Evolutionary conservation across 2,888 invertebrate species (phyloP).

Genomic region (Archaeoteleia sp.): DNA sequence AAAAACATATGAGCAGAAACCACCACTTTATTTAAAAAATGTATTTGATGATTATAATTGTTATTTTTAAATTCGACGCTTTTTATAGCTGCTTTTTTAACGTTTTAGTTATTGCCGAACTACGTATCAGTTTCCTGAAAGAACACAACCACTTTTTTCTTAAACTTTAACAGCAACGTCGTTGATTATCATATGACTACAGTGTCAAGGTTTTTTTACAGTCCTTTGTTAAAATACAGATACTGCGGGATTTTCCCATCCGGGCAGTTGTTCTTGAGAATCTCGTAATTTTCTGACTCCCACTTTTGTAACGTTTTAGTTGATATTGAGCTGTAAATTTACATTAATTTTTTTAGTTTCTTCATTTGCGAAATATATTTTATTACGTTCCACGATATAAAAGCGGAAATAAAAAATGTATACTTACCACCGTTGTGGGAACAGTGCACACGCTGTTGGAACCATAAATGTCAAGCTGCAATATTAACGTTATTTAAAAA

Average conservation of each 20-base stretch:
- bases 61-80: too few relatives aligned
- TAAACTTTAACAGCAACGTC: conserved; percentile 22
- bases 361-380: too few relatives aligned
- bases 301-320: conserved; percentile 82
- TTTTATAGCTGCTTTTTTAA: not conserved
- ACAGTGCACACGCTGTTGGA: conserved; percentile 88
- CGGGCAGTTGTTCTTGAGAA: conserved; percentile 80
- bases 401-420: too few relatives aligned
- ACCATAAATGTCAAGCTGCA: conserved; percentile 89
- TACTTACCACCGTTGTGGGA: conserved; percentile 79
- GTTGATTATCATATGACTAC: too few relatives aligned
- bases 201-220: too few relatives aligned
- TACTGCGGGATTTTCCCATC: conserved; percentile 81
- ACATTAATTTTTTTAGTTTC: conserved; percentile 6
- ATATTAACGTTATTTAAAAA: conserved; percentile 60
- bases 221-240: conserved; percentile 92
- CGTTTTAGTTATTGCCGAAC: not conserved
- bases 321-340: conserved; percentile 79
- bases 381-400: too few relatives aligned
- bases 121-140: conserved; percentile 4
- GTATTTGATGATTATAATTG: too few relatives aligned
- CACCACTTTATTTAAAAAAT: too few relatives aligned
- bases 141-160: conserved; percentile 1
- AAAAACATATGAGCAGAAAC: too few relatives aligned
- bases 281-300: conserved; percentile 84